Evolutionary conservation across 2,797 vertebrate genomes (phyloP).

Genomic region (Myotis planiceps): DNA sequence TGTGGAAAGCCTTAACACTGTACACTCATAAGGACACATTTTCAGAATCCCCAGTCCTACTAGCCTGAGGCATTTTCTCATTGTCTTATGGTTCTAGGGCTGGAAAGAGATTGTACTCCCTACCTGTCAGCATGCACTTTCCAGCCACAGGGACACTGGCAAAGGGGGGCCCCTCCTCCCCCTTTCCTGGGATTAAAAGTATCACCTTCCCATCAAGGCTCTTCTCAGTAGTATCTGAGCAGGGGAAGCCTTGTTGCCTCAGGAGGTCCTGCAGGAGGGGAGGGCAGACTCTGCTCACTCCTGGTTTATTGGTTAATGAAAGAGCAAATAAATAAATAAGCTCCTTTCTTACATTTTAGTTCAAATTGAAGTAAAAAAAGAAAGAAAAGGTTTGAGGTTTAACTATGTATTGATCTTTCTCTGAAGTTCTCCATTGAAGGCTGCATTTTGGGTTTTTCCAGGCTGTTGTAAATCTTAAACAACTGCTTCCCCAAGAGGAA

Average conservation of each 20-base stretch:
- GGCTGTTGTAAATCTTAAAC: slow-evolving; percentile 53
- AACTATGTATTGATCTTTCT: slow-evolving; percentile 35
- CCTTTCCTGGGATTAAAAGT: slow-evolving; percentile 21
- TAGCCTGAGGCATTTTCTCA: background rate
- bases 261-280: background rate
- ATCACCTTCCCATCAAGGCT: slow-evolving; percentile 49
- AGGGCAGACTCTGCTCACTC: background rate
- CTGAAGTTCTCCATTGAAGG: slow-evolving; percentile 34
- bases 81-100: background rate
- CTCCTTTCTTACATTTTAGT: background rate
- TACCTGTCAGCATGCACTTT: background rate
- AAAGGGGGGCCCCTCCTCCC: background rate
- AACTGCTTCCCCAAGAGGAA: slow-evolving; percentile 36
- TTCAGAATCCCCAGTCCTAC: background rate
- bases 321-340: background rate
- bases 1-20: background rate
- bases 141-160: background rate
- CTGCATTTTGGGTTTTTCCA: slow-evolving; percentile 66
- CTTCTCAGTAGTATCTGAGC: background rate
- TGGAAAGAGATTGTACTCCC: background rate
- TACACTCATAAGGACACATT: background rate
- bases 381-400: background rate
- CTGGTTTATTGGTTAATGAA: background rate
- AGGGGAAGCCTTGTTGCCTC: background rate
- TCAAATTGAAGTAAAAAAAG: background rate